phyloP scores from a whole-genome alignment of 2,888 invertebrate genomes.

The Lepidonotus clava region DNA sequence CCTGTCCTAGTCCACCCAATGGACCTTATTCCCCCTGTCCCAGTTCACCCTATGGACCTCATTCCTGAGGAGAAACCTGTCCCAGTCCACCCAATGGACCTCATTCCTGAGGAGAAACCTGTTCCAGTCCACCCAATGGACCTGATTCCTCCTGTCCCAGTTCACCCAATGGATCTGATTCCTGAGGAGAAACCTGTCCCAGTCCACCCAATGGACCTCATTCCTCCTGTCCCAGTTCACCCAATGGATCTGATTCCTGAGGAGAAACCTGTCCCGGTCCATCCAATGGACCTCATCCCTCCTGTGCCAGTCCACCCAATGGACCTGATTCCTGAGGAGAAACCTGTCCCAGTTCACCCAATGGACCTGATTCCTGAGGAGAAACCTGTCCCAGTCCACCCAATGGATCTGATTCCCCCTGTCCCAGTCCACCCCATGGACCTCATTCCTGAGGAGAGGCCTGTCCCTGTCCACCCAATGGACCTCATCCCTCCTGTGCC shows the following conservation, averaged over 20 bases:
- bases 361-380: neutral
- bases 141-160: neutral
- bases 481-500: neutral
- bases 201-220: neutral
- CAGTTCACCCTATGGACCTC: neutral
- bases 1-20: neutral
- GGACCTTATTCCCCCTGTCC: neutral
- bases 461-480: neutral
- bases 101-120: no score
- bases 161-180: no score
- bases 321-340: neutral
- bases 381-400: neutral
- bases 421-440: neutral
- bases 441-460: neutral
- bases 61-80: neutral
- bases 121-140: no score
- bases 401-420: no score
- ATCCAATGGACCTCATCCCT: neutral
- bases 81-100: constrained; percentile 5
- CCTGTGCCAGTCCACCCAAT: neutral
- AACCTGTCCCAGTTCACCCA: neutral
- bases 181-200: neutral
- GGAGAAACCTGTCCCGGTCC: neutral
- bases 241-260: neutral
- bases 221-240: neutral